A percentile compares a stretch with the other conserved stretches of the same genome.
phyloP scores from a whole-genome alignment of 2,113 vertebrate species.

The Callopanchax toddi region DNA sequence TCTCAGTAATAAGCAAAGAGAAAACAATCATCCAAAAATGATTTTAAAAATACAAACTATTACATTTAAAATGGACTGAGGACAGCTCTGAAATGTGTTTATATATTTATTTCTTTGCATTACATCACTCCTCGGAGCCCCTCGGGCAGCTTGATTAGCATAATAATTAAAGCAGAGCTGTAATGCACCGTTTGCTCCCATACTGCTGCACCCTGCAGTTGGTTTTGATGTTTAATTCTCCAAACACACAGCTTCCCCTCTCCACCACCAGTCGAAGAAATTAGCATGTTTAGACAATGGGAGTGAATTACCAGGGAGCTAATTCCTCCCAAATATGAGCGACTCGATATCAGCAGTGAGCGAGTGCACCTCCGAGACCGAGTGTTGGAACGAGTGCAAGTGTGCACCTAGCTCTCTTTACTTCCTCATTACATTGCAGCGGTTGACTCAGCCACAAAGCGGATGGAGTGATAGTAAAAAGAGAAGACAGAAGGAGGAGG shows the following conservation, averaged over 20 bases:
- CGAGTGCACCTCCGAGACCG: slow-evolving; percentile 22
- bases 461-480: not conserved
- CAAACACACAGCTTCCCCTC: not conserved
- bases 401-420: slow-evolving; percentile 5
- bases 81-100: slow-evolving; percentile 37
- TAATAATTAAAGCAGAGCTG: slow-evolving; percentile 66
- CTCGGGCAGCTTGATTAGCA: slow-evolving; percentile 57
- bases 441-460: slow-evolving; percentile 32
- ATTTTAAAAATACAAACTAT: slow-evolving; percentile 19
- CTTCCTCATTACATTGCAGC: slow-evolving; percentile 50
- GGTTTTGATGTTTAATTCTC: slow-evolving; percentile 43
- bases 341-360: slow-evolving; percentile 38
- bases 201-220: slow-evolving; percentile 37
- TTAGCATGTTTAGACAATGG: slow-evolving; percentile 61
- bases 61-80: slow-evolving; percentile 25
- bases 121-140: slow-evolving; percentile 60
- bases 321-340: slow-evolving; percentile 45
- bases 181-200: slow-evolving; percentile 58
- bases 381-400: not conserved
- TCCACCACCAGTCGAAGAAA: slow-evolving; percentile 24
- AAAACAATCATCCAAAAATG: slow-evolving; percentile 51
- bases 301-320: slow-evolving; percentile 55
- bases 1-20: slow-evolving; percentile 8
- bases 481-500: not conserved
- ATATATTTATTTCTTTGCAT: slow-evolving; percentile 61